Evolutionary conservation across 1,140 invertebrate genomes (phyloP).

Genomic region (Archivesica marissinica): DNA sequence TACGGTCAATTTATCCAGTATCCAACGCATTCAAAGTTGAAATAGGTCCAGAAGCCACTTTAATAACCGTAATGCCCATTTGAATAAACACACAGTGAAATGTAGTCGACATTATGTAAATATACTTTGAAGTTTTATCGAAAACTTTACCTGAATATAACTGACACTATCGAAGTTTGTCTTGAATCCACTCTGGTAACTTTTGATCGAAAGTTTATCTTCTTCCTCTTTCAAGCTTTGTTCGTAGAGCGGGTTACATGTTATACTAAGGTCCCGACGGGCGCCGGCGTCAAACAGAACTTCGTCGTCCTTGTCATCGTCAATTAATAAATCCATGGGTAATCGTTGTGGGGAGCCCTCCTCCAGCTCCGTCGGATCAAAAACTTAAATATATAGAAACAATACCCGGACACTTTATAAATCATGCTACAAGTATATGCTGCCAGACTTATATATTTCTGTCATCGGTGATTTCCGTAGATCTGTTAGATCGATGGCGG

Average conservation of each 20-base stretch:
- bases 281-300: constrained; percentile 49
- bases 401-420: not conserved
- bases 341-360: constrained; percentile 6
- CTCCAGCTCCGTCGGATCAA: constrained; percentile 61
- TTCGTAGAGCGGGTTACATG: constrained; percentile 60
- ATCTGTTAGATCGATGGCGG: no score
- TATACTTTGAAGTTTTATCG: not conserved
- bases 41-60: no score
- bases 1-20: no score
- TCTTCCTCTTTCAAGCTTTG: constrained; percentile 55
- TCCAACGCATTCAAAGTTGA: no score
- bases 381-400: constrained; percentile 26
- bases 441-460: no score
- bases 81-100: no score
- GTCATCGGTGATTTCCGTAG: no score
- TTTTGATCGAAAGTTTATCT: constrained; percentile 61
- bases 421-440: no score
- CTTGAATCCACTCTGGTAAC: constrained; percentile 58
- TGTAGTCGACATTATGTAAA: no score
- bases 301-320: constrained; percentile 57
- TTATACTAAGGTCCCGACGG: constrained; percentile 46
- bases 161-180: constrained; percentile 60
- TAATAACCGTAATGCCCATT: no score
- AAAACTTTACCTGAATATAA: constrained; percentile 42
- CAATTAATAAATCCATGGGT: constrained; percentile 57